Evolutionary conservation across 2,888 invertebrate genomes (phyloP), one percentile per base, ranked within the genome.

Genomic region (Mesoligia furuncula): DNA sequence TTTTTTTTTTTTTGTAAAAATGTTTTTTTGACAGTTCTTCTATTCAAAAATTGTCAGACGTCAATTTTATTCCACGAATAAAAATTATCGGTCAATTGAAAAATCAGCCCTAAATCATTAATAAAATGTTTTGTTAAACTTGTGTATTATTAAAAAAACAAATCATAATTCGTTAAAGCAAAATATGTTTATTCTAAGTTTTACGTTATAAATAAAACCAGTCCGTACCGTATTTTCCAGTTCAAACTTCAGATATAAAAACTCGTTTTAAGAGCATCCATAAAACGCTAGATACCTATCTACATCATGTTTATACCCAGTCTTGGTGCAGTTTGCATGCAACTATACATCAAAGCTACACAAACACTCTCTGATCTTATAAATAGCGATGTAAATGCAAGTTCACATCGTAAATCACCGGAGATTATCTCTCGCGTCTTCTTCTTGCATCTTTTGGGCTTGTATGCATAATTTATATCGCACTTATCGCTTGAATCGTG

Each of bases 331-430:
- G 79, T 79, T 75, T 84, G 67, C 86, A 85, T n/a, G 54, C 70
- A 79, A 83, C 79, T 71, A 86, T 84, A 84, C 86, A 79, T 84
- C 86, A 86, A 74, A 82, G 64, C 65, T 39, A 82, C 79, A 68
- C 83, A 75, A 86, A 84, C 86, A 73, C 70, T 72, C 69, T 39
- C 61, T 71, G 83, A 83, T 76, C 86, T 87, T 83, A 85, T 83
- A 85, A 86, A 85, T 86, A 86, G 84, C 80, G 91, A 92, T 91
- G 93, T 93, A 94, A 94, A 94, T 92, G 91, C 90, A 90, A 91
- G 93, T 94, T 94, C 93, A 90, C 94, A 93, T 94, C 95, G 94
- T 96, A 96, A 95, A 96, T 96, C 96, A 96, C 91, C 88, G 89
- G 92, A 95, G 96, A 96, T 96, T 95, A 96, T 96, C 94, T 94